phyloP scores from a whole-genome alignment of 2,797 vertebrate genomes.

The Pyrrhura leucotis region DNA sequence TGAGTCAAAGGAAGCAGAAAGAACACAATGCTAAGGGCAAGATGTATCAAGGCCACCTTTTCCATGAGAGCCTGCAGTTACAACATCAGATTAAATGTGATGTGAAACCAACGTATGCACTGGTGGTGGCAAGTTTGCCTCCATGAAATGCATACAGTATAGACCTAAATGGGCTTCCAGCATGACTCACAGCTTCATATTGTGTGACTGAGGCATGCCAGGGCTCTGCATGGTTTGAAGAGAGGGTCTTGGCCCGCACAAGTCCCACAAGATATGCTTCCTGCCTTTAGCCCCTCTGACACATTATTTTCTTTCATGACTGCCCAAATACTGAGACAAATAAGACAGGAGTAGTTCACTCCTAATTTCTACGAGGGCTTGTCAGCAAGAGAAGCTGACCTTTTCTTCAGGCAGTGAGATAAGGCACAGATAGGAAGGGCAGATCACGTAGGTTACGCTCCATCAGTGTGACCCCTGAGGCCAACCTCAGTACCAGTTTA shows the following conservation, averaged over 20 bases:
- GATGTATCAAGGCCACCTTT: neutral
- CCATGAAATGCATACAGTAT: neutral
- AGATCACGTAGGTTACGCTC: rapidly evolving
- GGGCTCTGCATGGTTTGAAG: neutral
- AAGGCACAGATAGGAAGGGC: neutral
- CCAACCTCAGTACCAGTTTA: neutral
- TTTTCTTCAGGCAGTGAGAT: neutral
- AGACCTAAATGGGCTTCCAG: neutral
- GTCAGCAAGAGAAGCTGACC: neutral
- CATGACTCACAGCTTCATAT: neutral
- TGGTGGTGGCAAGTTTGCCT: neutral
- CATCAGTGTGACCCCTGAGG: neutral
- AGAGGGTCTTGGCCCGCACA: neutral
- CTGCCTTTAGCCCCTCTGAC: neutral
- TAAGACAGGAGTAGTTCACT: neutral
- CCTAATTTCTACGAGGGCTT: neutral
- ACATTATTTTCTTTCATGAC: neutral
- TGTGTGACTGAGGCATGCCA: neutral
- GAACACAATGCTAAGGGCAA: neutral
- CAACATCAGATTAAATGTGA: neutral
- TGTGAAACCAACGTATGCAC: neutral
- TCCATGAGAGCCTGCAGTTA: neutral
- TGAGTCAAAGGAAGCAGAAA: constrained; percentile 4
- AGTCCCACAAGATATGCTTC: neutral
- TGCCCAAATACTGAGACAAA: neutral